Conservation (phyloP, 1,140 invertebrate genomes). For the Drosophila biarmipes region DNA sequence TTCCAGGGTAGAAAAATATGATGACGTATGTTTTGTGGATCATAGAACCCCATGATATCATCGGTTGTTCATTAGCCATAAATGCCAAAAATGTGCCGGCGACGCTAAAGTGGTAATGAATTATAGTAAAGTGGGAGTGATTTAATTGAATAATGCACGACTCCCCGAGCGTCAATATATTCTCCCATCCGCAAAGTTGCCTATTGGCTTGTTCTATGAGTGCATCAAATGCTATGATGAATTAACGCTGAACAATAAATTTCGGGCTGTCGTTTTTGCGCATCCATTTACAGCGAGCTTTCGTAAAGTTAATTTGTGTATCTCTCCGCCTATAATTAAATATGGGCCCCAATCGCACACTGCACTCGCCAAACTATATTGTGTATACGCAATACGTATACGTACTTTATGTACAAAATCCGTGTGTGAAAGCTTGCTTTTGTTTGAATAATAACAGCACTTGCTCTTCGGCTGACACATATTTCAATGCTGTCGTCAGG, state of each 20-base stretch:
- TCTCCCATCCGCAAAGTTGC: not conserved
- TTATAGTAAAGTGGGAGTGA: conserved; percentile 2
- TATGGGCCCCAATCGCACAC: not conserved
- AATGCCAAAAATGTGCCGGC: conserved; percentile 8
- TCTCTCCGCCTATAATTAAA: conserved; percentile 10
- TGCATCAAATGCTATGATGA: not conserved
- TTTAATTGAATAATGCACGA: not conserved
- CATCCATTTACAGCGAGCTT: not conserved
- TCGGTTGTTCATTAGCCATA: conserved; percentile 1
- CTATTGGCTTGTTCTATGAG: not conserved
- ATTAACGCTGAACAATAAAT: conserved; percentile 3
- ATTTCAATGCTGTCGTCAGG: conserved; percentile 69
- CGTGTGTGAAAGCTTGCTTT: conserved; percentile 14
- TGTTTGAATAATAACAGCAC: conserved; percentile 22
- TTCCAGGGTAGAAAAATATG: not conserved
- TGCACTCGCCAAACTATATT: not conserved
- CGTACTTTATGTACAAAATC: not conserved
- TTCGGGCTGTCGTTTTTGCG: not conserved
- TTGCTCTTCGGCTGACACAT: conserved; percentile 47
- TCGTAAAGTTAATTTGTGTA: conserved; percentile 22
- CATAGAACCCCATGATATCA: conserved; percentile 16
- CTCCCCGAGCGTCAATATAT: not conserved
- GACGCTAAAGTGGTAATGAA: not conserved
- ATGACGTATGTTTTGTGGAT: conserved; percentile 16
- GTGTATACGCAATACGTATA: conserved; percentile 3